Percentiles rank a stretch among this genome's conserved stretches.
phyloP scores from a whole-genome alignment of 1,140 invertebrate species.

The Teleopsis dalmanni region DNA sequence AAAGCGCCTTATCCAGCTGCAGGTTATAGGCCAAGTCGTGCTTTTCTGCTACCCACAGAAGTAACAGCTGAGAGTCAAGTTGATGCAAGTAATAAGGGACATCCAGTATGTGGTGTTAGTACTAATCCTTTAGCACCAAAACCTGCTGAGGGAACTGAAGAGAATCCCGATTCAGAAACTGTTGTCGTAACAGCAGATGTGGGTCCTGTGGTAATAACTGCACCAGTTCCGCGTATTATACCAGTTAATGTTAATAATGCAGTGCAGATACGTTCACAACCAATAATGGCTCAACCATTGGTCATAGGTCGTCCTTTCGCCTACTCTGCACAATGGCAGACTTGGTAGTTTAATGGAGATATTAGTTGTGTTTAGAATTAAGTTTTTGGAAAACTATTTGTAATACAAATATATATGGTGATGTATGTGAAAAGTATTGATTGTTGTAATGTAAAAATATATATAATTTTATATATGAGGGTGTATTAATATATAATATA shows the following conservation, averaged over 20 bases:
- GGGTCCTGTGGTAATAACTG: conserved; percentile 16
- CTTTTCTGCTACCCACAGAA: conserved; percentile 30
- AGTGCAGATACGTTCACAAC: background rate
- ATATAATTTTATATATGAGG: too few species aligned
- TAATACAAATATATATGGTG: too few species aligned
- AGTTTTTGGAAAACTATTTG: too few species aligned
- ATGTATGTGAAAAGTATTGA: too few species aligned
- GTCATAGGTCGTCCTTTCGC: conserved; percentile 1
- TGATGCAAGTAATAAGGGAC: background rate
- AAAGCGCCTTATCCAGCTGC: conserved; percentile 32
- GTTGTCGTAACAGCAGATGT: conserved; percentile 28
- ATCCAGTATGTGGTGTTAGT: conserved; percentile 35
- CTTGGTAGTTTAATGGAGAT: conserved; percentile 3
- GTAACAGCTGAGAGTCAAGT: background rate
- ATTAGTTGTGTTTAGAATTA: too few species aligned
- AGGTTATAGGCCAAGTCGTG: conserved; percentile 32
- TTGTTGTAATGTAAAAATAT: too few species aligned
- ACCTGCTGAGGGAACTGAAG: conserved; percentile 25
- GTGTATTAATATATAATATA: too few species aligned
- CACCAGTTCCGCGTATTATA: background rate
- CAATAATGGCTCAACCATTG: conserved; percentile 1
- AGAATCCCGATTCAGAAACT: conserved; percentile 32
- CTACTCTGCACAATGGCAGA: conserved; percentile 1
- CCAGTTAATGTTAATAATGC: background rate
- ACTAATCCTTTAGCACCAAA: conserved; percentile 34